Conservation (phyloP, 2,888 invertebrate species). For the Meandrusa payeni region DNA sequence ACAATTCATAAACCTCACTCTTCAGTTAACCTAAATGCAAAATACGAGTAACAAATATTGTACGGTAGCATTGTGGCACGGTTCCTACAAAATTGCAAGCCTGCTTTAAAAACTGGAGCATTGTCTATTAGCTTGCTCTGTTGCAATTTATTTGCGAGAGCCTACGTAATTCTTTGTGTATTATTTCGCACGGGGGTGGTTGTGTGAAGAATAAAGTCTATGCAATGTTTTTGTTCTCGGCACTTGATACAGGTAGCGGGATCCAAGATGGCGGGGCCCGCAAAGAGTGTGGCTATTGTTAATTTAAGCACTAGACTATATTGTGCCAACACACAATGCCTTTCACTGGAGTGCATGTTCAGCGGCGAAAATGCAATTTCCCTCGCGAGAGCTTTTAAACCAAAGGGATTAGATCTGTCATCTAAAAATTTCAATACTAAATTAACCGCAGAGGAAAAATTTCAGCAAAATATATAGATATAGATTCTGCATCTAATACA, state of each 20-base stretch:
- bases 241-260: conserved; percentile 24
- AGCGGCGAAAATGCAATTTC: conserved; percentile 60
- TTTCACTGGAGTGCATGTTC: conserved; percentile 62
- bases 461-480: too few species aligned
- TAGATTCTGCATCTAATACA: too few species aligned
- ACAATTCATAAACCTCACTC: conserved; percentile 14
- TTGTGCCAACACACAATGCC: conserved; percentile 54
- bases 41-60: conserved; percentile 11
- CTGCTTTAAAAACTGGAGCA: conserved; percentile 15
- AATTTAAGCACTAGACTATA: conserved; percentile 55
- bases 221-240: conserved; percentile 18
- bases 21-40: conserved; percentile 15
- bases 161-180: conserved; percentile 15
- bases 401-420: conserved; percentile 22
- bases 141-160: conserved; percentile 6
- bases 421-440: too few species aligned
- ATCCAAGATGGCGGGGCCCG: conserved; percentile 33
- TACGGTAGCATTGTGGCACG: conserved; percentile 2
- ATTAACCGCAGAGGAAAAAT: too few species aligned
- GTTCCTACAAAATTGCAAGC: conserved; percentile 7
- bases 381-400: conserved; percentile 42
- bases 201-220: conserved; percentile 4
- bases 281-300: conserved; percentile 43
- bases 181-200: conserved; percentile 5
- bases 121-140: conserved; percentile 15